Percentiles rank a stretch among this genome's conserved stretches.
phyloP scores from a whole-genome alignment of 2,797 vertebrate genomes.

The Manis pentadactyla region DNA sequence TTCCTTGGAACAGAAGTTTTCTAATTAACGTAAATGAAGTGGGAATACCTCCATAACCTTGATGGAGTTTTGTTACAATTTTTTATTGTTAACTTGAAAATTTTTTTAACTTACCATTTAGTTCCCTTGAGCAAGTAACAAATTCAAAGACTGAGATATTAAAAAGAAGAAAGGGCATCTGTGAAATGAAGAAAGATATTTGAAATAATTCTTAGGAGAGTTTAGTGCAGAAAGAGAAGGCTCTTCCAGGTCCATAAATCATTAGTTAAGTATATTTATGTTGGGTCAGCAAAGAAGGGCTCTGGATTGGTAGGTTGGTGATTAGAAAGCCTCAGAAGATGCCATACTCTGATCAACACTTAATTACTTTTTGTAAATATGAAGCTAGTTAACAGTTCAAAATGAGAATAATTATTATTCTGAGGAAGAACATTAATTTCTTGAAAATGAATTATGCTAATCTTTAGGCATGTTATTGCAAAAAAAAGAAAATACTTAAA shows the following conservation, averaged over 20 bases:
- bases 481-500: conserved; percentile 73
- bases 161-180: conserved; percentile 25
- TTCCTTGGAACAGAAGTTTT: conserved; percentile 11
- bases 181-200: neutral
- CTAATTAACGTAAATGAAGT: conserved; percentile 44
- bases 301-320: conserved; percentile 73
- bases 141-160: conserved; percentile 46
- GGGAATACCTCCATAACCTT: neutral
- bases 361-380: conserved; percentile 86
- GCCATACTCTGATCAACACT: conserved; percentile 81
- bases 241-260: conserved; percentile 65
- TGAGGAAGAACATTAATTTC: conserved; percentile 78
- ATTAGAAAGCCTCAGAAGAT: conserved; percentile 80
- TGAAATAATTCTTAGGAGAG: conserved; percentile 37
- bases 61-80: neutral
- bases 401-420: conserved; percentile 83
- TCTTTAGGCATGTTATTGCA: conserved; percentile 76
- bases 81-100: conserved; percentile 43
- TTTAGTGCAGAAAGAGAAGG: conserved; percentile 42
- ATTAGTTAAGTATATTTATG: conserved; percentile 69
- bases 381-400: conserved; percentile 82
- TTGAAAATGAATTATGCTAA: conserved; percentile 79
- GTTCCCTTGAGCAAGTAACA: conserved; percentile 22
- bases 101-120: neutral
- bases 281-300: conserved; percentile 66